Evolutionary conservation across 2,888 invertebrate genomes (phyloP), one percentile per base, ranked within the genome.

Genomic region (Priocnemis perturbator): DNA sequence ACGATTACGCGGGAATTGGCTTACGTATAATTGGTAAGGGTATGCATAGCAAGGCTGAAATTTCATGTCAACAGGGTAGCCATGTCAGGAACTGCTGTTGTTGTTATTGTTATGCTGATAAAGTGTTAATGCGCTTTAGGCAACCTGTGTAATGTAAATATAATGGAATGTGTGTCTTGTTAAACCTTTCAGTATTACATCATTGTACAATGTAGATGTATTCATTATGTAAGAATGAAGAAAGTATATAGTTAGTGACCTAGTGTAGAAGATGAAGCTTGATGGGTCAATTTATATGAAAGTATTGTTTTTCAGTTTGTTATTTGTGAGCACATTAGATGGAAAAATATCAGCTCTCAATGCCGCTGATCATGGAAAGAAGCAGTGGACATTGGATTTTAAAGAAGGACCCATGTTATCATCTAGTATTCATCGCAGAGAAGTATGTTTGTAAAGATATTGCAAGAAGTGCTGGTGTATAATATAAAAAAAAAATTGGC

Each of bases 321-420:
- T 97, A 64, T 92, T 97, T 83, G 94, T 98, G 48, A 96, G 97
- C 84, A 98, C 98, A 2, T 90, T 98, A 72, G 98, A 98, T 92
- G 98, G 98, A 14, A 93, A 93, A 81, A 86, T 98, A 64, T 94
- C 96, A 23, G 96, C 97, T 3, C 90, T 98, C 76, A 94, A 96
- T 85, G 92, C 94, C 14, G 90, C 92, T 19, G 89, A 91, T 72
- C 92, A 92, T 74, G 95, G 96, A 1, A 89, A 91, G 67, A 89
- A 95, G 77, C 90, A 93, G 63, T 98, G 98, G 98, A 93, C 93
- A 75, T 85, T 97, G 63, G 91, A 94, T 69, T 96, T 96, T 21
- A 94, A 94, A 63, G 91, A 93, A 15, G 92, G 93, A 20, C 93
- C 96, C 0, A 91, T 98, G 77, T 91, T 98, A 44, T 95, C 96